Conservation (phyloP, 1,140 invertebrate species). For the Zaprionus tsacasi region DNA sequence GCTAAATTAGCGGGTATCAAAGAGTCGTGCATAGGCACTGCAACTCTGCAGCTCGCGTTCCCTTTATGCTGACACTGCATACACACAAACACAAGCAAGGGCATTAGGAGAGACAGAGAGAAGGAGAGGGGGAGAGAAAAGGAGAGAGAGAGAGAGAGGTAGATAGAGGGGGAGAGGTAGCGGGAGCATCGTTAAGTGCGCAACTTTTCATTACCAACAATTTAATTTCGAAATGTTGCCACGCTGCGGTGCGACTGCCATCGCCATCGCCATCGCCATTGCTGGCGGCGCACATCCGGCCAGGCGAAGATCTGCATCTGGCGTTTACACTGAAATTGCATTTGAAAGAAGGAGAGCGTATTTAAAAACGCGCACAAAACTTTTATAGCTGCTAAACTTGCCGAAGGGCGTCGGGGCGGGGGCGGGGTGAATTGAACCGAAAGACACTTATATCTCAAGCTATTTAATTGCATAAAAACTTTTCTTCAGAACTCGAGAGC, state of each 20-base stretch:
- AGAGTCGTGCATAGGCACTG: background rate
- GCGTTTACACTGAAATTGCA: constrained; percentile 65
- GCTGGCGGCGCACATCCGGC: constrained; percentile 53
- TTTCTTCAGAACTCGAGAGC: background rate
- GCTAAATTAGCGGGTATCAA: background rate
- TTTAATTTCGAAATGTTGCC: constrained; percentile 54
- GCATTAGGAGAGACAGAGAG: constrained; percentile 15
- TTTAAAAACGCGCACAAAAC: constrained; percentile 15
- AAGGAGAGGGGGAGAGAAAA: background rate
- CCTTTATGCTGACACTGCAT: background rate
- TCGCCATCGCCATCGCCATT: background rate
- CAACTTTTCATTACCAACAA: constrained; percentile 73
- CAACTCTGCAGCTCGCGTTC: background rate
- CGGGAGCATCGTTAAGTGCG: constrained; percentile 56
- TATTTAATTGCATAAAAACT: background rate
- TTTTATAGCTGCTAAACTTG: background rate
- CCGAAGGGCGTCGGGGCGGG: too few species aligned
- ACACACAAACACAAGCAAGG: constrained; percentile 11
- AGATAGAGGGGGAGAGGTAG: background rate
- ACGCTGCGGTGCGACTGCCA: background rate
- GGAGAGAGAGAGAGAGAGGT: background rate
- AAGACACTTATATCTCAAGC: constrained; percentile 2
- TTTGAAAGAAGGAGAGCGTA: constrained; percentile 33
- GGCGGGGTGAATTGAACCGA: constrained; percentile 19
- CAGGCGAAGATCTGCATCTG: constrained; percentile 13